Base-by-base conservation (phyloP, 1,140 invertebrate species). In the Hestina assimilis region DNA sequence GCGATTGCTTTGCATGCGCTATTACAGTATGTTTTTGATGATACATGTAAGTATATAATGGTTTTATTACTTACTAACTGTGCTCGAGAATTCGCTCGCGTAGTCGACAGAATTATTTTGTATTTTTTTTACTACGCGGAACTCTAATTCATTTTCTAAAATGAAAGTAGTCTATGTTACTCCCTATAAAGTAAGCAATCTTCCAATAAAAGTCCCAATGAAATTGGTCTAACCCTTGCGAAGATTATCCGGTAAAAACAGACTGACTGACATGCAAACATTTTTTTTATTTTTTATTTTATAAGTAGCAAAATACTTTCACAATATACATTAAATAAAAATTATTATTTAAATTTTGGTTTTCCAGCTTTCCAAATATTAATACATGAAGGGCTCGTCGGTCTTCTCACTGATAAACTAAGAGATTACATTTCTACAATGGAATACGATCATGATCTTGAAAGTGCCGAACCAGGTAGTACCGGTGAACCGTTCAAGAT, bases 1-100 rank as follows among this genome's bases (percentile, higher is more conserved):
- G 54, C 70, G 0, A 42, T 76, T 5, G 73, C 81, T 0, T 64
- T 87, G 68, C 75, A 82, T 31, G 78, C 85, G 20, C 67, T 89
- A 4, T 61, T 89, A 7, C 79, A 82, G 50, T 89, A 87, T 59
- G 73, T 87, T 28, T 89, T 84, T 67, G 86, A 89, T 72, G 81
- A 85, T 42, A 69, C 71, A 23, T 80, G 89, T 89, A 65, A 78
- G 69, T 80, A 41, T 19, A 24, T 38, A 31, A 1, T 17, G 23
- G 9, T 20, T 8, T 14, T 15, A 38, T 15, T 29, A 29, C n/a
- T n/a, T n/a, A n/a, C n/a, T n/a, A n/a, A n/a, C n/a, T n/a, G n/a
- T n/a, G n/a, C n/a, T n/a, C n/a, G n/a, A n/a, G n/a, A n/a, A n/a
- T n/a, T n/a, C n/a, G n/a, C n/a, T n/a, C n/a, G n/a, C n/a, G n/a